Percentiles rank a stretch among this genome's conserved stretches.
phyloP scores from a whole-genome alignment of 2,113 vertebrate genomes.

The Pachycephala philippinensis region DNA sequence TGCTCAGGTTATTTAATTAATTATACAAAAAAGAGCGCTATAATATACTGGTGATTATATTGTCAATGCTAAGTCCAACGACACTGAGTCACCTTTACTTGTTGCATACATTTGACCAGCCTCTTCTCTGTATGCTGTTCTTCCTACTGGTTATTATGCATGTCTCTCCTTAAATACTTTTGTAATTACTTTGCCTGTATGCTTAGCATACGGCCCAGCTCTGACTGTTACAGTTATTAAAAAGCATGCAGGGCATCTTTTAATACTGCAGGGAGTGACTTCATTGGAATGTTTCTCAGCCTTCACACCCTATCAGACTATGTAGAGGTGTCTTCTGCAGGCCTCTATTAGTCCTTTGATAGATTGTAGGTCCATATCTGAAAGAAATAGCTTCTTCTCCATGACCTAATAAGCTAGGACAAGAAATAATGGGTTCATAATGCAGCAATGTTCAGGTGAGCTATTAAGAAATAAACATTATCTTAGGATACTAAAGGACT shows the following conservation, averaged over 20 bases:
- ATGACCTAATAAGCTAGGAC: neutral
- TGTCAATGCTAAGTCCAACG: fast-evolving
- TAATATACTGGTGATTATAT: neutral
- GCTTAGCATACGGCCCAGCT: neutral
- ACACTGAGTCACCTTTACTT: neutral
- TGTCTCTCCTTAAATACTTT: neutral
- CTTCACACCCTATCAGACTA: neutral
- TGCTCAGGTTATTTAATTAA: neutral
- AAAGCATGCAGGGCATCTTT: neutral
- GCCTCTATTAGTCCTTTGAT: neutral
- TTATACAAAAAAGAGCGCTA: neutral
- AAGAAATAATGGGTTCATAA: neutral
- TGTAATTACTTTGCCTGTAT: neutral
- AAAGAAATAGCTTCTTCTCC: neutral
- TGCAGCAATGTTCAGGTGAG: neutral
- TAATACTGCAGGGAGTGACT: neutral
- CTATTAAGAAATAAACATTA: neutral
- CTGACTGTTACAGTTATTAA: neutral
- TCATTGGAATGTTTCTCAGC: neutral
- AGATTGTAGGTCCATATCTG: neutral
- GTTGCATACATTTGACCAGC: neutral
- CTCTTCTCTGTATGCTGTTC: neutral
- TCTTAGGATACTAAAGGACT: neutral
- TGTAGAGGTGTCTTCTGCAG: neutral
- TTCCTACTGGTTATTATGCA: neutral